Evolutionary conservation across 2,113 vertebrate genomes (phyloP).

Genomic region (Lutjanus erythropterus): DNA sequence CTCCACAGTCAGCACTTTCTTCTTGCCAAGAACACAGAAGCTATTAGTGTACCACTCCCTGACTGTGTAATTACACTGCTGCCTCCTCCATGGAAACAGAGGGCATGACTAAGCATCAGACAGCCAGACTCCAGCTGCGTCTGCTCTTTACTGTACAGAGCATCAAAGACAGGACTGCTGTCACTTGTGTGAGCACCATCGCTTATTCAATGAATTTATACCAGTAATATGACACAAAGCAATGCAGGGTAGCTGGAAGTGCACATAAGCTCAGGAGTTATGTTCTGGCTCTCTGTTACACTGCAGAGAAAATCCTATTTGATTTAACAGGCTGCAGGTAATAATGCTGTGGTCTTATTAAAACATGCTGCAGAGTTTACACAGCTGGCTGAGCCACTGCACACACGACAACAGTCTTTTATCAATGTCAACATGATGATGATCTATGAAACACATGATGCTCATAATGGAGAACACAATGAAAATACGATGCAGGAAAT

Average conservation of each 20-base stretch:
- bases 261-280: not conserved
- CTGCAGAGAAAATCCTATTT: not conserved
- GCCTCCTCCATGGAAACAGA: slow-evolving; percentile 32
- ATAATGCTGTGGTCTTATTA: slow-evolving; percentile 8
- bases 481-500: not conserved
- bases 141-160: slow-evolving; percentile 7
- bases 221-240: not conserved
- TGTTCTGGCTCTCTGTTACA: not conserved
- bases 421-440: not conserved
- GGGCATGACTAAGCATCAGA: slow-evolving; percentile 56
- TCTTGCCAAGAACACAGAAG: slow-evolving; percentile 48
- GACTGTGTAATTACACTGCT: slow-evolving; percentile 33
- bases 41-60: slow-evolving; percentile 56
- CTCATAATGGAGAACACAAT: not conserved
- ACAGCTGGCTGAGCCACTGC: slow-evolving; percentile 41
- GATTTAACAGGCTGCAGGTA: slow-evolving; percentile 2
- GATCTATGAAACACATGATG: not conserved
- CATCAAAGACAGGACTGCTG: slow-evolving; percentile 25
- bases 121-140: slow-evolving; percentile 21
- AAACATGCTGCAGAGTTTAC: slow-evolving; percentile 30
- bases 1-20: slow-evolving; percentile 65
- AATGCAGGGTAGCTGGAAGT: not conserved
- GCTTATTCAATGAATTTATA: not conserved
- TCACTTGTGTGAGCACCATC: not conserved
- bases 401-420: not conserved